These are phyloP conservation scores for Rhynchomys soricoides DNA, from an alignment of 2,113 vertebrate species.

Conservation along the genomic window DNA sequence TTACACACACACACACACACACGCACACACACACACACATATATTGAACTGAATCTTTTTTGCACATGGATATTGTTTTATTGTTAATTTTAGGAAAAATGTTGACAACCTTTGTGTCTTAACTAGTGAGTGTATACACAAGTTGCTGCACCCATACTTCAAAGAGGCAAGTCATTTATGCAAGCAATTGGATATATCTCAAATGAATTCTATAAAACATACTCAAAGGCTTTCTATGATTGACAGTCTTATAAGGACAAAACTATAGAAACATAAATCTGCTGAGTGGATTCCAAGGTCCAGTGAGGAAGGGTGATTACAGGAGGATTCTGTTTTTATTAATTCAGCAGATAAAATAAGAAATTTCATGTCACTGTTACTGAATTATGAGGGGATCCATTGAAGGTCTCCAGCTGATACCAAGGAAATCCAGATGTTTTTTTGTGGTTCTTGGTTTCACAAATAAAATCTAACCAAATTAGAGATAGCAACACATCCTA, in stretches of 20 bases:
- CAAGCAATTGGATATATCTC: not conserved
- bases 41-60: not conserved
- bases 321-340: not conserved
- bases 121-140: not conserved
- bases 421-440: not conserved
- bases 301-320: too few species aligned
- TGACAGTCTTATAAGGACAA: not conserved
- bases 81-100: not conserved
- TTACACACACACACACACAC: too few species aligned
- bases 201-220: not conserved
- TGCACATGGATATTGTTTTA: not conserved
- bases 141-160: not conserved
- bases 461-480: not conserved
- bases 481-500: not conserved
- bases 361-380: not conserved
- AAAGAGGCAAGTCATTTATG: not conserved
- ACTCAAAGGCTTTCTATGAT: not conserved
- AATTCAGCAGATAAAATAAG: not conserved
- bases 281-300: not conserved
- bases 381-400: not conserved
- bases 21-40: too few species aligned
- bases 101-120: not conserved
- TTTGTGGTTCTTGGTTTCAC: not conserved
- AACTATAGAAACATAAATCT: not conserved
- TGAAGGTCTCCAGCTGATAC: not conserved